Base-by-base conservation (phyloP, 2,888 invertebrate genomes). In the Cinara cedri region DNA sequence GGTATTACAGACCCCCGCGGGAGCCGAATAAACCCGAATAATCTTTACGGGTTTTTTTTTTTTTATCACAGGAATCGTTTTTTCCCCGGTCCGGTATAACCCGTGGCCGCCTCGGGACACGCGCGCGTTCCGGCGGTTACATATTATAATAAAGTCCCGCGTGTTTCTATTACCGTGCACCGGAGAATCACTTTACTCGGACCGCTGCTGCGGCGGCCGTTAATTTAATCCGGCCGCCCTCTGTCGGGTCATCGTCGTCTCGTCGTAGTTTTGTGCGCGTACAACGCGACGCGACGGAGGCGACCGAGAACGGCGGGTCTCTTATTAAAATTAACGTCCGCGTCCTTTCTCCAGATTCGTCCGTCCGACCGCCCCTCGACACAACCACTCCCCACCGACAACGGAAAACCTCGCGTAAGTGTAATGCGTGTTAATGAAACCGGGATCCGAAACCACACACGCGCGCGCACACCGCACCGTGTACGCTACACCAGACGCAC, bases 201-300 rank as follows among this genome's bases (percentile, higher is more conserved):
- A 49, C 46, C 19, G 55, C 76, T 49, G 42, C 34, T 70, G 60
- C 44, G 46, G 55, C 76, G 60, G 42, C 21, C 78, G 51, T 70
- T 78, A 78, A 78, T 78, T 70, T 51, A 70, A 78, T 70, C 78
- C 66, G n/a, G 54, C 71, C 71, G 55, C 44, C 54, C 72, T 24
- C 34, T 62, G 8, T 51, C 34, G 49, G 46, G 46, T 46, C 55
- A 57, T 66, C 49, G 26, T 46, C 21, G n/a, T 70, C 16, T 19
- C 34, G 19, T 57, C 26, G 44, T 26, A 24, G 26, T 75, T 65
- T n/a, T 24, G n/a, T 24, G 24, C 46, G 4, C 6, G 46, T 49
- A 21, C 21, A 63, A 21, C 19, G 51, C n/a, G 2, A n/a, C n/a
- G n/a, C 16, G 60, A 4, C 51, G 54, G 44, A 11, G 71, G 8